These are phyloP conservation scores for Nycteola revayana DNA, from an alignment of 2,888 invertebrate genomes.

Conservation along the genomic window DNA sequence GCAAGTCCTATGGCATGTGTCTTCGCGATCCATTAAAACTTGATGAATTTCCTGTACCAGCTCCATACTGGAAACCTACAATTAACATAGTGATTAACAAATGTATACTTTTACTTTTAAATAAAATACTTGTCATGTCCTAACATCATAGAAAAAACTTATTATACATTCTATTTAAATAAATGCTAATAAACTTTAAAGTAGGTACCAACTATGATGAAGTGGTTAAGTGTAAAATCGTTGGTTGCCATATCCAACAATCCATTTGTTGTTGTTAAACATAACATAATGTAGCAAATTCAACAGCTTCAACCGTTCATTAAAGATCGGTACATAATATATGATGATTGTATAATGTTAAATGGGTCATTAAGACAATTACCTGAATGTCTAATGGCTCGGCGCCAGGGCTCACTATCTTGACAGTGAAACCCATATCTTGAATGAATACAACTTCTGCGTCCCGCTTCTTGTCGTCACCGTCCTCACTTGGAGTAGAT, in stretches of 20 bases:
- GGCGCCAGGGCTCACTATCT: conserved; percentile 94
- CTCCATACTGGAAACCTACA: conserved; percentile 96
- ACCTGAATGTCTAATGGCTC: conserved; percentile 97
- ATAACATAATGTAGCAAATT: no score
- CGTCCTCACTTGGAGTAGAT: conserved; percentile 73
- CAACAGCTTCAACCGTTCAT: no score
- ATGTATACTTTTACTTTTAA: neutral
- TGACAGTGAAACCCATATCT: conserved; percentile 96
- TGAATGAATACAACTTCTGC: conserved; percentile 94
- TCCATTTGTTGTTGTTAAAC: no score
- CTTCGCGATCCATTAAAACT: conserved; percentile 98
- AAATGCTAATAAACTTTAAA: no score
- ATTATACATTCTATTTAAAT: no score
- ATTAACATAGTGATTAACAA: conserved; percentile 1
- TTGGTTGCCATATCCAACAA: no score
- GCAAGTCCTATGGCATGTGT: conserved; percentile 99
- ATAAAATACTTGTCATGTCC: no score
- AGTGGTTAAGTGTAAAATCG: no score
- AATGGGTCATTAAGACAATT: conserved; percentile 18
- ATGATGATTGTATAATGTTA: neutral
- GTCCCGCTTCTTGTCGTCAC: conserved; percentile 83
- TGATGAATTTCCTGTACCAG: conserved; percentile 99
- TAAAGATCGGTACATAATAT: neutral
- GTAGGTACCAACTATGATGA: no score
- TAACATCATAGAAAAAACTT: no score